Base-by-base conservation (phyloP, 1,140 invertebrate genomes). In the Drosophila oshimai region DNA sequence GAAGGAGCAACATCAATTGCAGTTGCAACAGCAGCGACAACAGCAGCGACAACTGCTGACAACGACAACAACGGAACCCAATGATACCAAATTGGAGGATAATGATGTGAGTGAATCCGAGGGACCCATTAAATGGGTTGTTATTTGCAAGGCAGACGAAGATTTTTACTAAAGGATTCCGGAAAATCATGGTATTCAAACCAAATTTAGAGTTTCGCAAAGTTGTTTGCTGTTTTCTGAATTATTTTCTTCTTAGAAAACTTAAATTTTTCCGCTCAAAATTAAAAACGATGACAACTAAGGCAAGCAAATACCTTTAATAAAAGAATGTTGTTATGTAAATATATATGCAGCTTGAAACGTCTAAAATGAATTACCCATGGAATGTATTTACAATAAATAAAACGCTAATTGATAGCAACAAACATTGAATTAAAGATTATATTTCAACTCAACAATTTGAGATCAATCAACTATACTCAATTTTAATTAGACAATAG, bases 71-170 rank as follows among this genome's bases (percentile, higher is more conserved):
- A 62, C 55, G 55, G 15, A 61, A 13, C 41, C 10, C 18, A 64
- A 47, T 39, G 61, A 36, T 22, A 42, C 61, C 60, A 61, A 67
- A 65, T 67, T 44, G 42, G 44, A 50, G 28, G 57, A 62, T 53
- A 71, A 51, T 71, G 47, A 61, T 42, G 70, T 73, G 58, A 73
- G 70, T 73, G 36, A 44, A 41, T 60, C 58, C 58, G 3, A 4
- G 42, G 61, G 26, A 42, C 20, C 42, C 4, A 50, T 39, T 64
- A 39, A 65, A 65, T 47, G 61, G 42, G 26, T 39, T 41, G 58
- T 26, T 12, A n/a, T 33, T 60, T 13, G 12, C n/a, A n/a, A n/a
- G 58, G 13, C 13, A 9, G 12, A n/a, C 7, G n/a, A 50, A 31
- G 22, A n/a, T n/a, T n/a, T n/a, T n/a, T n/a, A n/a, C n/a, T n/a